Percentiles rank a stretch among this genome's conserved stretches.
phyloP scores from a whole-genome alignment of 2,888 invertebrate genomes.

The Caprella mutica region DNA sequence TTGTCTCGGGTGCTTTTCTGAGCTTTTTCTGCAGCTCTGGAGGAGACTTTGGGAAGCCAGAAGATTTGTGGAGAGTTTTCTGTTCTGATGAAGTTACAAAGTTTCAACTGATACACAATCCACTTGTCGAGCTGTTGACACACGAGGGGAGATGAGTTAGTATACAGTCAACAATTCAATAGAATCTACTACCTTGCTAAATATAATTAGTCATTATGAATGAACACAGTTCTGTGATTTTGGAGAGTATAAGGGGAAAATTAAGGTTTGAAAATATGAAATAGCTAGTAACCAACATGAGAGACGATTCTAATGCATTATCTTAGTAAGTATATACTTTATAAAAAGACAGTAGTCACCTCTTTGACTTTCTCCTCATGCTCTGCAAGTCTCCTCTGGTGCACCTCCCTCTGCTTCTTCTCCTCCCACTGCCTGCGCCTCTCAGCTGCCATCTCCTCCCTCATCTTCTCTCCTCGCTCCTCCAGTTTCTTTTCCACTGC shows the following conservation, averaged over 20 bases:
- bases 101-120: slow-evolving; percentile 64
- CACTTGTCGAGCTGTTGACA: slow-evolving; percentile 55
- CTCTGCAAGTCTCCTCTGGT: slow-evolving; percentile 74
- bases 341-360: too few relatives aligned
- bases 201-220: background rate
- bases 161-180: background rate
- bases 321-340: too few relatives aligned
- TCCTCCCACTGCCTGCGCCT: slow-evolving; percentile 72
- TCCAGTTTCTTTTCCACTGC: slow-evolving; percentile 89
- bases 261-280: background rate
- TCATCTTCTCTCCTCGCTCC: slow-evolving; percentile 74
- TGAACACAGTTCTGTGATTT: too few relatives aligned
- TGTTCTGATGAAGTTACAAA: slow-evolving; percentile 74
- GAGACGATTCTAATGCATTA: too few relatives aligned
- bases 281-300: background rate
- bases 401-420: slow-evolving; percentile 72
- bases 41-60: slow-evolving; percentile 68
- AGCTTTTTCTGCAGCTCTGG: slow-evolving; percentile 1
- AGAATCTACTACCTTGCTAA: background rate
- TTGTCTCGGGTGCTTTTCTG: background rate
- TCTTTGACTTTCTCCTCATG: slow-evolving; percentile 80
- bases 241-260: background rate
- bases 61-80: slow-evolving; percentile 74
- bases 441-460: slow-evolving; percentile 70
- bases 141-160: background rate